phyloP scores from a whole-genome alignment of 2,888 invertebrate genomes.

The Brachyptera putata region DNA sequence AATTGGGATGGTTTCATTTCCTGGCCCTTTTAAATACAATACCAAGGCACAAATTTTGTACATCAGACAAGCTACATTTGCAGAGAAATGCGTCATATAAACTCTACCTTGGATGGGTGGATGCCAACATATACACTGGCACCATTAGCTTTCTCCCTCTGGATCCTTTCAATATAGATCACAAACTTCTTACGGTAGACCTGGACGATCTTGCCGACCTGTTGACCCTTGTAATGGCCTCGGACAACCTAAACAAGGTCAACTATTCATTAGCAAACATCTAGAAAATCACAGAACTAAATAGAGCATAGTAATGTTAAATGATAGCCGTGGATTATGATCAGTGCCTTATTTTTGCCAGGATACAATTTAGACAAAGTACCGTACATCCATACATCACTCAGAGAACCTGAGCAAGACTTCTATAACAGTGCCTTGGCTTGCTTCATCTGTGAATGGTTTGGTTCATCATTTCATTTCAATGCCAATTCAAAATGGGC shows the following conservation, averaged over 20 bases:
- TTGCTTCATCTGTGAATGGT: conserved; percentile 54
- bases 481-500: no score
- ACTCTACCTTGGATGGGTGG: conserved; percentile 90
- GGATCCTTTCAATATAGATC: conserved; percentile 97
- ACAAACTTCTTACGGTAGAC: conserved; percentile 99
- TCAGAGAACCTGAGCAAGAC: conserved; percentile 35
- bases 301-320: no score
- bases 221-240: conserved; percentile 98
- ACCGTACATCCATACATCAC: conserved; percentile 21
- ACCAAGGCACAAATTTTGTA: no score
- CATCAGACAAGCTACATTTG: no score
- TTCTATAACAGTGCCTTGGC: neutral
- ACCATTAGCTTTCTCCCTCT: conserved; percentile 98
- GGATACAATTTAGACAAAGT: conserved; percentile 41
- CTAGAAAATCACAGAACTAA: no score
- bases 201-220: conserved; percentile 97
- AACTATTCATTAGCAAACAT: no score
- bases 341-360: conserved; percentile 49
- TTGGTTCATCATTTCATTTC: conserved; percentile 51
- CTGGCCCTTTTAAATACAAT: no score
- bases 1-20: no score
- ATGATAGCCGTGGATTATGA: no score
- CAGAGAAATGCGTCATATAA: no score
- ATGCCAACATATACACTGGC: conserved; percentile 98
- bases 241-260: conserved; percentile 72